A percentile compares a stretch with the other conserved stretches of the same genome.
phyloP scores from a whole-genome alignment of 2,113 vertebrate species.

The Vidua chalybeata region DNA sequence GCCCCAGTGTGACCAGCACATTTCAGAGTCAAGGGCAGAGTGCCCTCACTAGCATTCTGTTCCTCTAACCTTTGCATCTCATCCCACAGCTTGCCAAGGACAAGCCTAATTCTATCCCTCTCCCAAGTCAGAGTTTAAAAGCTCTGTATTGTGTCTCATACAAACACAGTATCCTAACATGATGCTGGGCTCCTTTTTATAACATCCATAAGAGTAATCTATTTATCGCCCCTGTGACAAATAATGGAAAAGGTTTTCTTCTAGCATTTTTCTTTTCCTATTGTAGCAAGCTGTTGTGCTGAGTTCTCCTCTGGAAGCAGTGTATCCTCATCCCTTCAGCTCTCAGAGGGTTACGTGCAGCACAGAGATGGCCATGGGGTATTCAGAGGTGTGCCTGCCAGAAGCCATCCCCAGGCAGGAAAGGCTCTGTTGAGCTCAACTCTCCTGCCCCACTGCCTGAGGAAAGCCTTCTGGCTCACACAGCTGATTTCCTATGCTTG shows the following conservation, averaged over 20 bases:
- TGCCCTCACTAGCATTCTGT: background rate
- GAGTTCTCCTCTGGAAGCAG: background rate
- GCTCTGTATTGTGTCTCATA: background rate
- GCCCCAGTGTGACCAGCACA: background rate
- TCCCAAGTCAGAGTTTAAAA: background rate
- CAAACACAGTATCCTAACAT: background rate
- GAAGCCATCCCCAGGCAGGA: constrained; percentile 1
- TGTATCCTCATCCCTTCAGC: background rate
- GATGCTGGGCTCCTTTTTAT: background rate
- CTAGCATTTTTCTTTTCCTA: background rate
- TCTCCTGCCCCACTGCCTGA: background rate
- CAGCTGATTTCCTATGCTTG: background rate
- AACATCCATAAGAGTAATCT: background rate
- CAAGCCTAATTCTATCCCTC: background rate
- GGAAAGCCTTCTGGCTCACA: constrained; percentile 31
- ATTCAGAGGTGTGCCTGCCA: background rate
- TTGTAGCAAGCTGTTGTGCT: background rate
- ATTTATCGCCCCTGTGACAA: background rate
- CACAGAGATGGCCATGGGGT: background rate
- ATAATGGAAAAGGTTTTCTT: background rate
- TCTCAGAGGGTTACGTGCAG: background rate
- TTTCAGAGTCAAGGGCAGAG: background rate
- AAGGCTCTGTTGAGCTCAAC: background rate
- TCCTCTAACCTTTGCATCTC: background rate
- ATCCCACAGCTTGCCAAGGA: background rate